Percentiles rank a stretch among this genome's conserved stretches.
Evolutionary conservation across 2,797 vertebrate genomes (phyloP).

Genomic region (Hirundo rustica): DNA sequence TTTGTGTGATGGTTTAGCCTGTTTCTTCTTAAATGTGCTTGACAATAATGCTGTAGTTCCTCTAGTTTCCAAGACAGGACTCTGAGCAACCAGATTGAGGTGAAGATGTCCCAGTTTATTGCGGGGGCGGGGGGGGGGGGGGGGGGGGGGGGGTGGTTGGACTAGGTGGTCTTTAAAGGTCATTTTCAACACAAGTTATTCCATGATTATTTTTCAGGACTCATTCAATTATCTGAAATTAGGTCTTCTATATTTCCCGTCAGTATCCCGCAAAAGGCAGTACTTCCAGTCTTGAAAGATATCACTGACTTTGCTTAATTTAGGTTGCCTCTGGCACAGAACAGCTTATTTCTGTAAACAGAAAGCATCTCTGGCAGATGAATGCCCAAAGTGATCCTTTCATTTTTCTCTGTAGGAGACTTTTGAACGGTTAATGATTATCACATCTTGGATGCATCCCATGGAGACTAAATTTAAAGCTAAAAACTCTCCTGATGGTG

Average conservation of each 20-base stretch:
- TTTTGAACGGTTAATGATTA: not conserved
- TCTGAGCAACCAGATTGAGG: rapidly evolving
- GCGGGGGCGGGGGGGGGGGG: no score
- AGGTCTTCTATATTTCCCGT: not conserved
- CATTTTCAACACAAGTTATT: not conserved
- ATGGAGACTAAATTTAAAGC: not conserved
- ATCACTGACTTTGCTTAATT: not conserved
- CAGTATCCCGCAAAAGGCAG: not conserved
- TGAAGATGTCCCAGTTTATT: not conserved
- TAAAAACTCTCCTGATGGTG: not conserved
- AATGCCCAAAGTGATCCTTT: not conserved
- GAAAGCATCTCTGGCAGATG: not conserved
- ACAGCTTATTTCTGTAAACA: not conserved
- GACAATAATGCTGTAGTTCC: not conserved
- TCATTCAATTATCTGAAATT: not conserved
- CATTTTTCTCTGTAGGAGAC: not conserved
- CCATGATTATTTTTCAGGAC: not conserved
- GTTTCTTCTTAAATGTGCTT: not conserved
- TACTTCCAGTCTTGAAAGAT: not conserved
- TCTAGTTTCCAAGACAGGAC: not conserved
- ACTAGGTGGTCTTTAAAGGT: not conserved
- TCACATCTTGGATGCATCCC: not conserved
- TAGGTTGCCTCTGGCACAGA: not conserved
- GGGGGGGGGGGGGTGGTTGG: no score
- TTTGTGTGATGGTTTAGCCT: not conserved